phyloP scores from a whole-genome alignment of 2,797 vertebrate genomes.

The Trachurus trachurus region DNA sequence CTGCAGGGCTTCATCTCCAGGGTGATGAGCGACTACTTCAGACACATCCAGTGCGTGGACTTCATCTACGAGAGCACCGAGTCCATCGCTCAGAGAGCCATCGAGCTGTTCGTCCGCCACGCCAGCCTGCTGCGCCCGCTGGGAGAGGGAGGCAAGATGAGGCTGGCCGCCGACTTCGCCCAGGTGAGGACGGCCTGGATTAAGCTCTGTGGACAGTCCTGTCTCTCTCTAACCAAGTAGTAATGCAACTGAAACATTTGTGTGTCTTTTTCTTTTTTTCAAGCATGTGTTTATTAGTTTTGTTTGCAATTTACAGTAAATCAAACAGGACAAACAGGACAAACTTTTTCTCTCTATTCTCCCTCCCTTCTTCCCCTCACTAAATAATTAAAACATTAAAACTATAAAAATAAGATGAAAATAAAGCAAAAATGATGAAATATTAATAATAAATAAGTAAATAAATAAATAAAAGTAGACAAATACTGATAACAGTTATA shows the following conservation, averaged over 20 bases:
- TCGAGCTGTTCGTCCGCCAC: slow-evolving; percentile 93
- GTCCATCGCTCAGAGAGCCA: slow-evolving; percentile 91
- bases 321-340: no score
- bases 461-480: no score
- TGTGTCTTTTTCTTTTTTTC: slow-evolving; percentile 17
- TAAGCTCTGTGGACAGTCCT: neutral
- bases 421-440: no score
- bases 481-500: no score
- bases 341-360: no score
- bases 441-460: no score
- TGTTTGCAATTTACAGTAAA: no score
- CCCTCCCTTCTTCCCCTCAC: no score
- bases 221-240: neutral
- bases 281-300: no score
- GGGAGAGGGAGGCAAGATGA: slow-evolving; percentile 96
- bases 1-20: slow-evolving; percentile 95
- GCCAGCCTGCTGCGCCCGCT: slow-evolving; percentile 93
- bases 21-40: slow-evolving; percentile 95
- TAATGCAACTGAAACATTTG: neutral
- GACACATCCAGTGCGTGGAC: slow-evolving; percentile 93
- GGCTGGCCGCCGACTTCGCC: slow-evolving; percentile 95
- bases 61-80: slow-evolving; percentile 95
- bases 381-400: no score
- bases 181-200: slow-evolving; percentile 86
- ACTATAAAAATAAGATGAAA: no score